Conservation (phyloP, 2,797 vertebrate genomes). For the Lycodopsis pacificus region DNA sequence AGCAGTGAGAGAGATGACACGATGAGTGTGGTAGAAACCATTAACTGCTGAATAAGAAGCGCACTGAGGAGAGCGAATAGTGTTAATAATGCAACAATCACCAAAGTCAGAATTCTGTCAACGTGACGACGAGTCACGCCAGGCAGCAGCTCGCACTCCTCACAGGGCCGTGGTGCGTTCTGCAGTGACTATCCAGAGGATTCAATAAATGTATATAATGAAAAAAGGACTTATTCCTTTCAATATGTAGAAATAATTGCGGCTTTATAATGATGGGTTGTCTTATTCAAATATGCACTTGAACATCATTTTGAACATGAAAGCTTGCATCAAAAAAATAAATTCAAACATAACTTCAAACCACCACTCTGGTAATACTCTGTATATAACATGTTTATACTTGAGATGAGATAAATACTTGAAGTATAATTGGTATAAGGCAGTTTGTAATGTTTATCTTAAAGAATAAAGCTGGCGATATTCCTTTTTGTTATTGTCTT, state of each 20-base stretch:
- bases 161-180: not conserved
- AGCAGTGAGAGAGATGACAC: not conserved
- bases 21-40: not conserved
- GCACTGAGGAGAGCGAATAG: not conserved
- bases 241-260: not conserved
- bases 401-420: slow-evolving; percentile 1
- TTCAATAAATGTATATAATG: not conserved
- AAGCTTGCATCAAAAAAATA: not conserved
- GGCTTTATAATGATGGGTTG: not conserved
- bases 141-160: not conserved
- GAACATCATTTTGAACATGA: not conserved
- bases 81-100: not conserved
- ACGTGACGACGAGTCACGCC: not conserved
- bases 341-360: too few species aligned
- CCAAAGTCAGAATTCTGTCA: slow-evolving; percentile 1
- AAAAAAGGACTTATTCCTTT: not conserved
- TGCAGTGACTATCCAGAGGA: not conserved
- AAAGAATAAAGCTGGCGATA: not conserved
- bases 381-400: not conserved
- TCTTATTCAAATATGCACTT: not conserved
- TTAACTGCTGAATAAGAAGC: not conserved
- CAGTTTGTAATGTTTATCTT: not conserved
- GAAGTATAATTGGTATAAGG: not conserved
- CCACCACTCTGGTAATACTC: not conserved
- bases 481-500: slow-evolving; percentile 2